phyloP scores from a whole-genome alignment of 1,140 invertebrate species.

The Mactra quadrangularis region DNA sequence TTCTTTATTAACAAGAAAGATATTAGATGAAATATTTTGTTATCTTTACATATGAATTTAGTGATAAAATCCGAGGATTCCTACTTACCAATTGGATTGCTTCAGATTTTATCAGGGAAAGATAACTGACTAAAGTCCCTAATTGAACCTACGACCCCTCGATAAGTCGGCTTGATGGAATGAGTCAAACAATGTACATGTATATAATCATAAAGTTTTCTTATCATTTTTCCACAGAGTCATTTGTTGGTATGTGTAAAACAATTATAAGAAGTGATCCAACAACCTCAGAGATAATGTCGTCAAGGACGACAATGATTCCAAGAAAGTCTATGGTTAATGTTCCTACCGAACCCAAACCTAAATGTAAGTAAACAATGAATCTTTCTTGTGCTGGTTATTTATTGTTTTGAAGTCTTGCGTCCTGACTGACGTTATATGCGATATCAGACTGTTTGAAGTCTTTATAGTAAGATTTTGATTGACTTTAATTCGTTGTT shows the following conservation, averaged over 20 bases:
- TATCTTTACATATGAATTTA: too few species aligned
- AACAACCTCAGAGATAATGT: neutral
- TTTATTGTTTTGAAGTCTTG: neutral
- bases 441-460: neutral
- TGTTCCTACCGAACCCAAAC: neutral
- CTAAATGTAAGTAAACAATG: neutral
- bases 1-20: too few species aligned
- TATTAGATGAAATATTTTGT: too few species aligned
- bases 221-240: conserved; percentile 7
- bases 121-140: too few species aligned
- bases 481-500: neutral
- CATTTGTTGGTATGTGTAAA: conserved; percentile 35
- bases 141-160: too few species aligned
- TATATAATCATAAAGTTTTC: too few species aligned
- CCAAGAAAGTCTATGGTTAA: neutral
- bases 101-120: too few species aligned
- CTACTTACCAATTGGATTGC: too few species aligned
- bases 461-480: neutral
- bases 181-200: too few species aligned
- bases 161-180: too few species aligned
- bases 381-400: neutral
- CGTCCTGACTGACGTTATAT: neutral
- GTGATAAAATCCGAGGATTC: too few species aligned
- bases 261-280: conserved; percentile 5
- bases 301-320: neutral